Percentiles rank a stretch among this genome's conserved stretches.
phyloP scores from a whole-genome alignment of 64 coral and sea anemone species.

The Montipora sp. region DNA sequence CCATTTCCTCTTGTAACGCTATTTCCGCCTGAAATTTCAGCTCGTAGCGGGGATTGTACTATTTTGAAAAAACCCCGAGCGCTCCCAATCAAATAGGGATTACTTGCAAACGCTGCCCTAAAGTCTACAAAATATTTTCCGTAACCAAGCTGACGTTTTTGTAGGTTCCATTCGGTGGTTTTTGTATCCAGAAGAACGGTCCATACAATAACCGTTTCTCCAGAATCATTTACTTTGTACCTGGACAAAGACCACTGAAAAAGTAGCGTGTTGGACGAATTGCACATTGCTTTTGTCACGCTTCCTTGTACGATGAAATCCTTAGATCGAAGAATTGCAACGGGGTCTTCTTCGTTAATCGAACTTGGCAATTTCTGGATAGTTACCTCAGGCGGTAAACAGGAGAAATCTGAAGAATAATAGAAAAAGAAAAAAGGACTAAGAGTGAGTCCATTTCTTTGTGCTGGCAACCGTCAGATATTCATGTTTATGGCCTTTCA shows the following conservation, averaged over 20 bases:
- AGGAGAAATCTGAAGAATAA: neutral
- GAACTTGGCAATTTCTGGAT: neutral
- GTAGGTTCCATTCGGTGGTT: constrained; percentile 53
- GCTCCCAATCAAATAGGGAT: neutral
- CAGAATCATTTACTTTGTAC: neutral
- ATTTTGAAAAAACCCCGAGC: constrained; percentile 13
- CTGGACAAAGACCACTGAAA: constrained; percentile 45
- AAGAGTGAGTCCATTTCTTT: too few species aligned
- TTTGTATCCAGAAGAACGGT: neutral
- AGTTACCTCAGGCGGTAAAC: constrained; percentile 13
- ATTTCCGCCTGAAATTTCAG: constrained; percentile 66
- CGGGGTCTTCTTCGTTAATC: neutral
- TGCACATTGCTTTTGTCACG: constrained; percentile 17
- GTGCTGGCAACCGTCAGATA: too few species aligned
- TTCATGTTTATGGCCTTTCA: too few species aligned
- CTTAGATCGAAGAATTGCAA: constrained; percentile 1
- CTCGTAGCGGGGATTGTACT: constrained; percentile 22
- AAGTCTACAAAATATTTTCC: constrained; percentile 63
- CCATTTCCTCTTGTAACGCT: constrained; percentile 38
- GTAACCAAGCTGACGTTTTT: constrained; percentile 10
- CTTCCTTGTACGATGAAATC: constrained; percentile 48
- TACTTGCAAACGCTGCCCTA: constrained; percentile 26
- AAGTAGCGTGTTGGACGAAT: neutral
- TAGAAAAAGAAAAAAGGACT: too few species aligned
- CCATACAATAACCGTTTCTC: neutral